Evolutionary conservation across 2,888 invertebrate species (phyloP).

Genomic region (Mythimna pallens): DNA sequence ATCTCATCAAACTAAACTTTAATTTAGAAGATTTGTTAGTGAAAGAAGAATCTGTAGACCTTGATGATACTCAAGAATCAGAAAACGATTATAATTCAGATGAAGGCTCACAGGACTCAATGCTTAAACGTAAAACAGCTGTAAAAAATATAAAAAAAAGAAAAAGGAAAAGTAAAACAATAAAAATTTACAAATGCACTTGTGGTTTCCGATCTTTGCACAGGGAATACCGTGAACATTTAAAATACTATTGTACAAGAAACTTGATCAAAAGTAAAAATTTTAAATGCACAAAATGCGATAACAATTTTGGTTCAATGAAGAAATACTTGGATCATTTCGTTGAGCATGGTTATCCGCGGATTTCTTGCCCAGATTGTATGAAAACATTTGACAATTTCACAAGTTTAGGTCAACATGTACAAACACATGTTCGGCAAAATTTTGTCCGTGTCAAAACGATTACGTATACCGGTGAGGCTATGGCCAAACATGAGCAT

Average conservation of each 20-base stretch:
- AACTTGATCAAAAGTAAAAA: fast-evolving
- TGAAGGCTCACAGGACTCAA: background rate
- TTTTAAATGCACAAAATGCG: conserved; percentile 66
- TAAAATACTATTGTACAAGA: background rate
- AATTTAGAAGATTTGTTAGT: conserved; percentile 25
- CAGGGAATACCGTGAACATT: conserved; percentile 53
- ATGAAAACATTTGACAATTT: fast-evolving
- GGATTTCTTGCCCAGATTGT: conserved; percentile 68
- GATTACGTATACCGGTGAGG: conserved; percentile 6
- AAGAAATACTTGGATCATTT: conserved; percentile 69
- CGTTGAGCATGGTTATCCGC: conserved; percentile 49
- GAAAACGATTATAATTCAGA: background rate
- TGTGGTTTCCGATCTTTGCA: conserved; percentile 58
- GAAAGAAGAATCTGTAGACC: conserved; percentile 16
- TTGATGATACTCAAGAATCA: background rate
- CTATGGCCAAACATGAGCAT: background rate
- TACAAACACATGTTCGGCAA: conserved; percentile 63
- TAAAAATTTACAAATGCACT: conserved; percentile 59
- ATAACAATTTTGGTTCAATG: conserved; percentile 8
- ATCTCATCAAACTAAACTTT: conserved; percentile 52
- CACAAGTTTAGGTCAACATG: conserved; percentile 43
- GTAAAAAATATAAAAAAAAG: fast-evolving
- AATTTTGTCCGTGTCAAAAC: conserved; percentile 46
- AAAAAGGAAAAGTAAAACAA: too few relatives aligned
- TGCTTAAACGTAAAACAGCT: background rate